A percentile compares a stretch with the other conserved stretches of the same genome.
phyloP scores from a whole-genome alignment of 2,888 invertebrate species.

The Helicoverpa assulta region DNA sequence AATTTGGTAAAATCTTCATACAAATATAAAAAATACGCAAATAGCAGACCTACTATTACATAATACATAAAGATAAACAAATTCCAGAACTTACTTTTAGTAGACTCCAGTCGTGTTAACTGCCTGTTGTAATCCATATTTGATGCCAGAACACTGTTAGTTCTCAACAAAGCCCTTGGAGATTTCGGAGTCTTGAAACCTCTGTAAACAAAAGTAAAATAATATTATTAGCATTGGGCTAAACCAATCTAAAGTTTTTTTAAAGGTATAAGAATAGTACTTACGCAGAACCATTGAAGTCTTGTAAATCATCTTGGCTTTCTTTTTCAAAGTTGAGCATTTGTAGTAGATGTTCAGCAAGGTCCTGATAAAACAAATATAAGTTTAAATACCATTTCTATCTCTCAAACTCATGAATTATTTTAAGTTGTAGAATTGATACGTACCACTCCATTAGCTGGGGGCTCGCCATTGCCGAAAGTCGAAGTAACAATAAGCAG shows the following conservation, averaged over 20 bases:
- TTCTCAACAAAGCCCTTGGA: constrained; percentile 96
- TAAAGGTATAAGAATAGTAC: not conserved
- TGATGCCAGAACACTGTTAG: constrained; percentile 92
- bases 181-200: constrained; percentile 91
- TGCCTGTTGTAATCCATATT: constrained; percentile 89
- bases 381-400: not conserved
- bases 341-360: constrained; percentile 82
- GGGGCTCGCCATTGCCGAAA: constrained; percentile 99
- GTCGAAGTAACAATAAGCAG: constrained; percentile 98
- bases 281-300: constrained; percentile 35
- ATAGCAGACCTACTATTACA: not conserved
- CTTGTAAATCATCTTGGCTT: constrained; percentile 69
- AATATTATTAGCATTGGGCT: not conserved
- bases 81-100: constrained; percentile 79
- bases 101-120: constrained; percentile 90
- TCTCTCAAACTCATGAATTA: not conserved
- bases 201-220: constrained; percentile 57
- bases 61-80: not conserved
- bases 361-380: constrained; percentile 72
- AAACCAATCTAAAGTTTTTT: not conserved
- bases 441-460: constrained; percentile 97
- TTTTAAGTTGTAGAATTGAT: not conserved
- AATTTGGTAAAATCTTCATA: too few relatives aligned
- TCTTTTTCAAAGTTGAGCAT: constrained; percentile 81
- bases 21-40: too few relatives aligned